Base-by-base conservation (phyloP, 2,797 vertebrate species). In the Erethizon dorsatum region DNA sequence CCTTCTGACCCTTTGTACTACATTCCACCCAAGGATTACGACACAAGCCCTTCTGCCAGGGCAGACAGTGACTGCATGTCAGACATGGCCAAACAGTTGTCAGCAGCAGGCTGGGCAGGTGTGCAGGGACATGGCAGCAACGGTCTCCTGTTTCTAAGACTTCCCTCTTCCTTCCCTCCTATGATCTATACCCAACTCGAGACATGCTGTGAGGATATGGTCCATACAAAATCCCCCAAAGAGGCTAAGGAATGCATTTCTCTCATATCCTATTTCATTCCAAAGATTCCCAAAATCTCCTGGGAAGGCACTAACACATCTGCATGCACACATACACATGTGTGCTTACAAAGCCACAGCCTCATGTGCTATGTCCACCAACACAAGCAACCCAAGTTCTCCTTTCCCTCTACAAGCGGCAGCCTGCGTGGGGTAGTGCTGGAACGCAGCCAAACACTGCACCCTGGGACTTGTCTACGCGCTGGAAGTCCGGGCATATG, bases 1-100 rank as follows among this genome's bases (percentile, higher is more conserved):
- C 45, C 57, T 88, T 90, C 77, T 80, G 93, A 94, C 83, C 83
- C 50, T 92, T 85, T 83, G 59, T 67, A 3, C 85, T 73, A 28
- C 61, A 88, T 89, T 95, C 77, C 24, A 0, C 65, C 31, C 56
- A 8, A 79, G 63, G 33, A 82, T 26, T 93, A 57, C 84, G 80
- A 93, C 95, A 79, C 24, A 41, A 50, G 82, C 57, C 41, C 63
- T 80, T 45, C n/a, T 52, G 90, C 65, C 77, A 86, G 71, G 26
- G 63, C 37, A 41, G 63, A 69, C 3, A 8, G 41, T 0, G 1
- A 73, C 12, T 5, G 14, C 1, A 6, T 71, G 45, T 45, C 67
- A 69, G 15, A 56, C n/a, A 4, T 0, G 2, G 50, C 22, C 67
- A 18, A 75, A 22, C 2, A 31, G 20, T 69, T 85, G 71, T 65